These are phyloP conservation scores for Fulmarus glacialis DNA, from an alignment of 2,113 vertebrate species.

Conservation along the genomic window DNA sequence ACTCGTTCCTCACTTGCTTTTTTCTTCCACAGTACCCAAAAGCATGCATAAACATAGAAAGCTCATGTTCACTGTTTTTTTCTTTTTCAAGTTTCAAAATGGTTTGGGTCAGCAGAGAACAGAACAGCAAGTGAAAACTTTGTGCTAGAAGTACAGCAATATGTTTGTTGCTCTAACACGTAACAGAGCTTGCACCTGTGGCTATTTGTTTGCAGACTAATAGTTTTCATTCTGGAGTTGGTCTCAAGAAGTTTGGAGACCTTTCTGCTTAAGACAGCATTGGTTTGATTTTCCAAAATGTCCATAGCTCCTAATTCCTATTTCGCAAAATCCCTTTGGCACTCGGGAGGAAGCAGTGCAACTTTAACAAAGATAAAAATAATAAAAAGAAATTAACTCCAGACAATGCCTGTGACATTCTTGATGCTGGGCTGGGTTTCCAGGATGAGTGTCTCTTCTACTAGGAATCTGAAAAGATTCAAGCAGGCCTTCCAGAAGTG, in stretches of 20 bases:
- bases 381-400: background rate
- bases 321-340: background rate
- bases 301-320: background rate
- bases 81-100: background rate
- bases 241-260: background rate
- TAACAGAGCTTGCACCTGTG: background rate
- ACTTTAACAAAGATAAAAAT: background rate
- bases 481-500: background rate
- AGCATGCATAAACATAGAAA: background rate
- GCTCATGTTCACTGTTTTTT: background rate
- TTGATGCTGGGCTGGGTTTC: background rate
- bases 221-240: background rate
- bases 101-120: background rate
- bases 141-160: background rate
- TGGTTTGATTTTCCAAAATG: background rate
- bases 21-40: background rate
- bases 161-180: background rate
- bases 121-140: background rate
- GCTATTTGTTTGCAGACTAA: background rate
- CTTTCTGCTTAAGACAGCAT: background rate
- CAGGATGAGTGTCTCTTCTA: background rate
- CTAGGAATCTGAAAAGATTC: background rate
- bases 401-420: background rate
- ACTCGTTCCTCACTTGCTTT: background rate
- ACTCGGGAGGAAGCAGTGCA: background rate